Evolutionary conservation across 2,888 invertebrate species (phyloP).

Genomic region (Nebria brevicollis): DNA sequence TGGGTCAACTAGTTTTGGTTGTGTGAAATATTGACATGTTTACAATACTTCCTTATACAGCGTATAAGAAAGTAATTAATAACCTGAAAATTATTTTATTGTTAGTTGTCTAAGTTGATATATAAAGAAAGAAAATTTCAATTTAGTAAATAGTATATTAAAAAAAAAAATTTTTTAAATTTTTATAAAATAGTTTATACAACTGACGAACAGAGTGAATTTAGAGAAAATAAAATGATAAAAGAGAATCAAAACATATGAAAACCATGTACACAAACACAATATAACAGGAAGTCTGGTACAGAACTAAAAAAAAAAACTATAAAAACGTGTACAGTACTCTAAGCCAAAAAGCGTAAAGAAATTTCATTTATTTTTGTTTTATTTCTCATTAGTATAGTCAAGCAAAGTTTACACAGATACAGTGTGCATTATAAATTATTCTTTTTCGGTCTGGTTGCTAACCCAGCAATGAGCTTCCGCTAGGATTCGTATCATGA

Average conservation of each 20-base stretch:
- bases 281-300: background rate
- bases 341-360: background rate
- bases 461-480: background rate
- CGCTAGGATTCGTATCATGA: background rate
- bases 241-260: background rate
- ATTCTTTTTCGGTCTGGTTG: background rate
- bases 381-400: background rate
- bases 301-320: background rate
- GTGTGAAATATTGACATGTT: no score
- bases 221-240: background rate
- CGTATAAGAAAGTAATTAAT: no score
- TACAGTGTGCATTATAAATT: background rate
- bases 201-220: background rate
- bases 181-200: background rate
- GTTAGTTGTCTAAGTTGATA: no score
- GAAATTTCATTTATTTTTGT: background rate
- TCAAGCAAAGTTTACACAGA: background rate
- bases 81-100: no score
- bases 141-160: no score
- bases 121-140: no score
- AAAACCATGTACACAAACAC: background rate
- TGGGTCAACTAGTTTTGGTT: no score
- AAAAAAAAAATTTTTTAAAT: no score
- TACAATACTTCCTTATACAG: no score
- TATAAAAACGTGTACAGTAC: background rate